These are phyloP conservation scores for Drosophila oshimai DNA, from an alignment of 1,140 invertebrate species.

Conservation along the genomic window DNA sequence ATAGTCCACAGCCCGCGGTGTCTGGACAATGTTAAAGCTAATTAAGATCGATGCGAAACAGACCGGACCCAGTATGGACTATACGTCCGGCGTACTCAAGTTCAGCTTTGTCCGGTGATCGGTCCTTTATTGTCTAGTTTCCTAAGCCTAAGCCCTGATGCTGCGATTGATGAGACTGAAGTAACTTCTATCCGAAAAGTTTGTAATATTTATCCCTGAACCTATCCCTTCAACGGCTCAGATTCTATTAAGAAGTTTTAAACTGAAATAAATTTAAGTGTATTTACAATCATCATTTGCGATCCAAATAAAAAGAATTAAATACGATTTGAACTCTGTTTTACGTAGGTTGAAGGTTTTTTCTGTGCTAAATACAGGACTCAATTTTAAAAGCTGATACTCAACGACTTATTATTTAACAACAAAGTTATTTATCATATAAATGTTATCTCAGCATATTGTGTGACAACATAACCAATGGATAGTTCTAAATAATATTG, in stretches of 20 bases:
- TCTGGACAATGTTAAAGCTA: slow-evolving; percentile 35
- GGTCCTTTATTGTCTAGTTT: neutral
- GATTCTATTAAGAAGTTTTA: slow-evolving; percentile 9
- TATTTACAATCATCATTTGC: neutral
- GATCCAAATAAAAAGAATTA: slow-evolving; percentile 2
- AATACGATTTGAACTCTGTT: neutral
- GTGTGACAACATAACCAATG: too few relatives aligned
- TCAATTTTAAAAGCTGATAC: too few relatives aligned
- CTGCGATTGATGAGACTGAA: slow-evolving; percentile 7
- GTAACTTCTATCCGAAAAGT: neutral
- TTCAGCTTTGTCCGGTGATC: slow-evolving; percentile 60
- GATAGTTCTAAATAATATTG: too few relatives aligned
- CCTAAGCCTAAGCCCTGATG: too few relatives aligned
- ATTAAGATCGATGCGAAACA: slow-evolving; percentile 52
- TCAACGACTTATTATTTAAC: too few relatives aligned
- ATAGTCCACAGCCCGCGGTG: slow-evolving; percentile 44
- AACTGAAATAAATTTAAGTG: slow-evolving; percentile 10
- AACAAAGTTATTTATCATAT: too few relatives aligned
- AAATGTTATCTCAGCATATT: too few relatives aligned
- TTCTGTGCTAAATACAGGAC: too few relatives aligned
- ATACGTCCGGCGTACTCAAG: slow-evolving; percentile 59
- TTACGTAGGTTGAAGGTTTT: too few relatives aligned
- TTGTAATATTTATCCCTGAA: neutral
- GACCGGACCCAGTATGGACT: slow-evolving; percentile 28
- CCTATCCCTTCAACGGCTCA: neutral